Evolutionary conservation across 1,140 invertebrate species (phyloP).

Genomic region (Coptotermes formosanus): DNA sequence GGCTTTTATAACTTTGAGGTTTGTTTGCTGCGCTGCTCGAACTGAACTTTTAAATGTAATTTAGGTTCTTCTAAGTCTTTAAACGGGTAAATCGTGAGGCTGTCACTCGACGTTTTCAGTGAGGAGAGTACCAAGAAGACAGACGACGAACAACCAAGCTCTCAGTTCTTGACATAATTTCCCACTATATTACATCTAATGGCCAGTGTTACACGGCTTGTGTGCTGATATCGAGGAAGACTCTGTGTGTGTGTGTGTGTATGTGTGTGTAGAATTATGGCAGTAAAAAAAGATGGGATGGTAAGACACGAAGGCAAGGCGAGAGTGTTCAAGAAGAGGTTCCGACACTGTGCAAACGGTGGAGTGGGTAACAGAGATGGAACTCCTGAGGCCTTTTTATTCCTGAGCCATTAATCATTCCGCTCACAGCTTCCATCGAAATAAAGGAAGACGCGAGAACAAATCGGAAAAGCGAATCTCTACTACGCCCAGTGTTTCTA

Average conservation of each 20-base stretch:
- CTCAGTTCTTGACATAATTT: not conserved
- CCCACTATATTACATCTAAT: slow-evolving; percentile 9
- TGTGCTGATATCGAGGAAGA: not conserved
- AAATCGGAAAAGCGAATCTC: not conserved
- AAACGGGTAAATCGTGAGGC: too few species aligned
- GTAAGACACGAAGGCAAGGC: not conserved
- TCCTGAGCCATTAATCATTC: slow-evolving; percentile 11
- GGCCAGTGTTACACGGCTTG: not conserved
- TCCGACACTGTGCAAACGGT: too few species aligned
- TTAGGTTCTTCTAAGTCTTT: too few species aligned
- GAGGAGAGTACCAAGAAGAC: not conserved
- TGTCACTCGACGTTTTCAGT: not conserved
- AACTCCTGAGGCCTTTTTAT: not conserved
- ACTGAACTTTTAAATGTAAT: too few species aligned
- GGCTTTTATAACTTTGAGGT: too few species aligned
- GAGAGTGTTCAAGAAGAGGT: too few species aligned
- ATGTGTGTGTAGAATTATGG: not conserved
- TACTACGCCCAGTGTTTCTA: not conserved
- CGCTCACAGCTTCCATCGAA: not conserved
- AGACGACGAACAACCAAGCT: not conserved
- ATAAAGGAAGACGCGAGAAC: not conserved
- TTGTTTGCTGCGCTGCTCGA: too few species aligned
- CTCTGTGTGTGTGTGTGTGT: not conserved
- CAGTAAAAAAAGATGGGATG: not conserved
- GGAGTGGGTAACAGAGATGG: too few species aligned